Conservation (phyloP, 2,113 vertebrate genomes). For the Alethe diademata region DNA sequence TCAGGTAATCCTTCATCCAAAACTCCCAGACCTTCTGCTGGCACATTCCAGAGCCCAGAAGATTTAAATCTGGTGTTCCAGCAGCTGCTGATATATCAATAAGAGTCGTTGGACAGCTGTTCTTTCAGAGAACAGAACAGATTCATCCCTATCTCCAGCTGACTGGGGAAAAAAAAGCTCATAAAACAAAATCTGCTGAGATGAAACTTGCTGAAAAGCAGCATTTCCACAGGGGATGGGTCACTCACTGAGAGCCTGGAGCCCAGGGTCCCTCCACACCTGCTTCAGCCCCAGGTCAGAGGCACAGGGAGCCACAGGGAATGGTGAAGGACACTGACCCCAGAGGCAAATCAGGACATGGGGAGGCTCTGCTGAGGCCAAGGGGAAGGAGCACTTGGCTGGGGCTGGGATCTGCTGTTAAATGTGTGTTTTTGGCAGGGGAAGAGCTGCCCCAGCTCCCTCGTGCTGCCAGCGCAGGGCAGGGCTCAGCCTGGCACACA, state of each 20-base stretch:
- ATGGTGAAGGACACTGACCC: neutral
- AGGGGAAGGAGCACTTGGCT: neutral
- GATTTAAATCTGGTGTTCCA: conserved; percentile 37
- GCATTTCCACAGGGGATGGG: neutral
- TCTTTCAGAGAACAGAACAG: neutral
- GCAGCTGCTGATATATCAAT: conserved; percentile 56
- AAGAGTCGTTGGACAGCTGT: neutral
- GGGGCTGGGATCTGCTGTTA: neutral
- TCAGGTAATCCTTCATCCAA: conserved; percentile 42
- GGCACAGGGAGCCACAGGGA: neutral
- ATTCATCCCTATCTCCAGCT: conserved; percentile 34
- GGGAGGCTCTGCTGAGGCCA: neutral
- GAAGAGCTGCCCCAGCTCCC: neutral
- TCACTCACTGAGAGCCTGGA: neutral
- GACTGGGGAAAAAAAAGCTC: neutral
- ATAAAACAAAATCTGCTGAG: neutral
- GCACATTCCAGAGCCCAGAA: conserved; percentile 33
- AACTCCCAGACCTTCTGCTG: conserved; percentile 44
- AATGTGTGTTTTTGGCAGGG: accelerated
- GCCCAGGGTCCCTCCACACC: accelerated
- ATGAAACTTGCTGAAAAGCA: neutral
- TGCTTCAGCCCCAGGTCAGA: neutral
- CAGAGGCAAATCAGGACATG: neutral
- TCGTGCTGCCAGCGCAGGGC: accelerated
- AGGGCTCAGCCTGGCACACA: neutral